Percentiles rank a stretch among this genome's conserved stretches.
These are phyloP conservation scores for Osmerus eperlanus DNA, from an alignment of 2,113 vertebrate genomes.

Conservation along the genomic window DNA sequence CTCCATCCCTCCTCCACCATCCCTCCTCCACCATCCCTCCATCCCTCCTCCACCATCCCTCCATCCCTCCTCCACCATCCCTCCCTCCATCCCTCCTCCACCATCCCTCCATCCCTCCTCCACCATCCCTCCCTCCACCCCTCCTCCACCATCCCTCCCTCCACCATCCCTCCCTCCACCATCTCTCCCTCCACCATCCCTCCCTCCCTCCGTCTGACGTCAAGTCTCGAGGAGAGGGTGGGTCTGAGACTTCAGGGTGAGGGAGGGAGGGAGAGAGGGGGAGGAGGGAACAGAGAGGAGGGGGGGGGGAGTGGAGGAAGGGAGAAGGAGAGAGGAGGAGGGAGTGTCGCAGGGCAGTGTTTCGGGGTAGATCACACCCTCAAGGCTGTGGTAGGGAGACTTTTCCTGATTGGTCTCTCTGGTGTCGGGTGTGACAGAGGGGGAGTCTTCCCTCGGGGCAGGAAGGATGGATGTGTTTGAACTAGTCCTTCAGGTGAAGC, in stretches of 20 bases:
- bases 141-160: no score
- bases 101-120: no score
- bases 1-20: no score
- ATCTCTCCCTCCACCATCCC: not conserved
- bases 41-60: no score
- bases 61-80: not conserved
- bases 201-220: not conserved
- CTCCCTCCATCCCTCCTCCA: not conserved
- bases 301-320: not conserved
- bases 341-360: not conserved
- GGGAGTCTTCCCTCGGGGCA: not conserved
- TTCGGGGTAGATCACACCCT: no score
- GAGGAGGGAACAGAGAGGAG: not conserved
- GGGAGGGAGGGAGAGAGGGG: not conserved
- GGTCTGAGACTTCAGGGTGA: not conserved
- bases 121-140: no score
- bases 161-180: not conserved
- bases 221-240: not conserved
- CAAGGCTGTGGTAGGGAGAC: not conserved
- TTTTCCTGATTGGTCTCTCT: constrained; percentile 37
- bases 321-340: not conserved
- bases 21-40: not conserved
- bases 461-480: not conserved
- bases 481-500: constrained; percentile 6
- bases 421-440: not conserved